Evolutionary conservation across 2,113 vertebrate species (phyloP).

Genomic region (Xyliphius kryptos): DNA sequence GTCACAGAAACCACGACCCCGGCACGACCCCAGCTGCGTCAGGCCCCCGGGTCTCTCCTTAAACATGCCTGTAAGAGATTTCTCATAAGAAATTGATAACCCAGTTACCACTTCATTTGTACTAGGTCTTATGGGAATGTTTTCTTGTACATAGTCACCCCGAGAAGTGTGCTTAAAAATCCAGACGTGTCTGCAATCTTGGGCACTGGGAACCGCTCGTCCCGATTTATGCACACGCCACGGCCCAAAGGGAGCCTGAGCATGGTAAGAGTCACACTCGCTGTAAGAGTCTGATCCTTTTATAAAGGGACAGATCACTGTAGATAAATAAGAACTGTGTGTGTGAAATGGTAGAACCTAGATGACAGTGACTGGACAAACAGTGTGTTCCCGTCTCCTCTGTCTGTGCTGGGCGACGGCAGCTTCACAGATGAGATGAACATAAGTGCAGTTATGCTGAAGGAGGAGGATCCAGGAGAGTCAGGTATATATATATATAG

Average conservation of each 20-base stretch:
- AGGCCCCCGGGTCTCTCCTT: conserved; percentile 28
- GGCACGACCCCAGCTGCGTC: conserved; percentile 11
- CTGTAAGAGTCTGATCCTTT: conserved; percentile 34
- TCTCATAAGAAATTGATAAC: no score
- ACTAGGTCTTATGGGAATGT: no score
- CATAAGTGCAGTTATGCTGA: conserved; percentile 77
- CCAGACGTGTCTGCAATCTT: conserved; percentile 68
- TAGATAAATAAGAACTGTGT: no score
- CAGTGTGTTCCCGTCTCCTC: conserved; percentile 63
- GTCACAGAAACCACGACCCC: background rate
- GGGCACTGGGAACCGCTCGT: conserved; percentile 60
- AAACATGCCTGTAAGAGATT: conserved; percentile 36
- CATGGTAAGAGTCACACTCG: conserved; percentile 57
- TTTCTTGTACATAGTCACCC: conserved; percentile 56
- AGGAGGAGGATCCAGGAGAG: conserved; percentile 92
- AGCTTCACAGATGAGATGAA: conserved; percentile 76
- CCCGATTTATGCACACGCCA: conserved; percentile 59
- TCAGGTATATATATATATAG: conserved; percentile 64
- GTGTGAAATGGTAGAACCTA: conserved; percentile 56
- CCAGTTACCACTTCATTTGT: no score
- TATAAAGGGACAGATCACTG: no score
- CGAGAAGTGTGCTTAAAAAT: conserved; percentile 59
- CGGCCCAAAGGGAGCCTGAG: conserved; percentile 58
- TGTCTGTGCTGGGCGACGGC: conserved; percentile 62
- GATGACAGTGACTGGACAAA: conserved; percentile 83